Conservation (phyloP, 2,797 vertebrate genomes). For the Sternotherus odoratus region DNA sequence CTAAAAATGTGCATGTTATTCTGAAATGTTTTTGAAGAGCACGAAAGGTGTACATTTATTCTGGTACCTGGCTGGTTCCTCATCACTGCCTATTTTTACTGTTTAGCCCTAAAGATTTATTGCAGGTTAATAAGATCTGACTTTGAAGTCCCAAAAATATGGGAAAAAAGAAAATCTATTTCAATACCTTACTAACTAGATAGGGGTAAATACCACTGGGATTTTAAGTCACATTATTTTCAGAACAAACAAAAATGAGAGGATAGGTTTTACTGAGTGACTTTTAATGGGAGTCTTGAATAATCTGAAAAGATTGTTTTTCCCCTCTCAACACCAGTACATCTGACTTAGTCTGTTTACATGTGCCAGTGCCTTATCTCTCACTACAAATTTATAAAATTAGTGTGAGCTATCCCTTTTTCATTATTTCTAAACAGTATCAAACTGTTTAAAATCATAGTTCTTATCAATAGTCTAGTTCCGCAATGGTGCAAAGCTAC, state of each 20-base stretch:
- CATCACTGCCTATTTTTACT: neutral
- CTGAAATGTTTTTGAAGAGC: neutral
- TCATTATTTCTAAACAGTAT: conserved; percentile 38
- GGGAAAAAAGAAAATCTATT: neutral
- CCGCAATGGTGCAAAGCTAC: conserved; percentile 41
- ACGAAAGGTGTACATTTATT: neutral
- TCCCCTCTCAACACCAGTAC: conserved; percentile 12
- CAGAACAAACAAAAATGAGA: conserved; percentile 4
- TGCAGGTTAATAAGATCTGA: neutral
- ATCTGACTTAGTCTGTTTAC: conserved; percentile 35
- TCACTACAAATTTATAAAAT: neutral
- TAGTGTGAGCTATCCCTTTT: conserved; percentile 19
- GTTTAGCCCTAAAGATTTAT: neutral
- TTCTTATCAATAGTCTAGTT: conserved; percentile 6
- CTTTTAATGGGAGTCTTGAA: conserved; percentile 65
- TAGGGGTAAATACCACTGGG: neutral
- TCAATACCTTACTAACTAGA: neutral
- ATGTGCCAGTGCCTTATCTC: neutral
- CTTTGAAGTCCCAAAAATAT: neutral
- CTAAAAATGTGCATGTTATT: neutral
- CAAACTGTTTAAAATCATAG: conserved; percentile 33
- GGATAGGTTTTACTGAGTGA: conserved; percentile 39
- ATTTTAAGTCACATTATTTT: neutral
- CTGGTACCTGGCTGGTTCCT: neutral
- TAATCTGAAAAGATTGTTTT: conserved; percentile 32